Base-by-base conservation (phyloP, 92 coral and sea anemone species). In the Zoanthus solanderi region DNA sequence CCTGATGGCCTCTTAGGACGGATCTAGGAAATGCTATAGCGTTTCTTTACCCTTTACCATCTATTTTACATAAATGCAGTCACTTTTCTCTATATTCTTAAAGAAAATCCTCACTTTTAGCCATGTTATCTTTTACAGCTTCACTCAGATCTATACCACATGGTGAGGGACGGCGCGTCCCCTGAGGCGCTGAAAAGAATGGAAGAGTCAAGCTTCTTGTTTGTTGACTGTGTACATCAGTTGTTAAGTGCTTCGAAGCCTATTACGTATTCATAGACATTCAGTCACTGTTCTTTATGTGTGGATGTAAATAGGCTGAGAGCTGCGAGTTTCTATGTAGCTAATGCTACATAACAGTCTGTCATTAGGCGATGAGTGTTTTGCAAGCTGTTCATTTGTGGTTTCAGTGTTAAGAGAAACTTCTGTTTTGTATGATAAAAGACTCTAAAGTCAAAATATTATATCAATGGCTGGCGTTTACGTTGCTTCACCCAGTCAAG, bases 121-220 rank as follows among this genome's bases (percentile, higher is more conserved):
- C 42, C 42, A 9, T 23, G 29, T 31, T 15, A n/a, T 13, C 14
- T 37, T 16, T 65, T 80, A 9, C 76, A 97, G 99, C 97, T 97
- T 67, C 99, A 97, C 67, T 96, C 99, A 45, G 98, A 95, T 76
- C 91, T 97, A 9, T 97, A 95, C 78, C 99, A 97, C 85, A 97
- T 97, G 98, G 96, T 95, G 30, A 87, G 88, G 76, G 99, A 97
- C 75, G 98, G 95, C 47, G 97, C 97, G 14, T 92, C 94, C 0
- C 88, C 90, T 15, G 91, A 91, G 71, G 93, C 99, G 12, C 78
- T 92, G 37, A 92, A 87, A 29, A 92, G 96, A 73, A 91, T 97
- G 42, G 92, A 93, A 57, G 93, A 91, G 68, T 93, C 99, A 0
- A 91, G 92, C 74, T 97, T 93, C 87, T 91, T 93, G 80, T 95